Base-by-base conservation (phyloP, 2,888 invertebrate genomes). In the Leptinotarsa juncta region DNA sequence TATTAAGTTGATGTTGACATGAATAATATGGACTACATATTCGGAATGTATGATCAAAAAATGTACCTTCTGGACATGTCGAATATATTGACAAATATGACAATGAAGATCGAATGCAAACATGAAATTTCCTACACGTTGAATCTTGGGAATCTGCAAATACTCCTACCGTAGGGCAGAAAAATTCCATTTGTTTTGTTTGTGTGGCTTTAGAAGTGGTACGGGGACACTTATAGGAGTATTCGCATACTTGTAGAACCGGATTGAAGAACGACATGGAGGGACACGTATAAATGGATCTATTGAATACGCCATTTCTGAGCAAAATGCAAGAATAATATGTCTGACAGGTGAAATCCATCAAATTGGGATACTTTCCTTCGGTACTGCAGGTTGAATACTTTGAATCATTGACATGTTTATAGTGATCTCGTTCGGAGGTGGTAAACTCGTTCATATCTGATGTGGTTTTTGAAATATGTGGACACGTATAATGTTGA, bases 241-340 rank as follows among this genome's bases (percentile, higher is more conserved):
- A 82, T 2, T 89, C 89, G 78, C 90, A 90, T 18, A 86, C 15
- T 14, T 72, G 77, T 15, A 85, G 65, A 4, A 74, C 79, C 0
- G 89, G 89, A 83, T 83, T 89, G 76, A 90, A 90, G 2, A 87
- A 83, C 2, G 74, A 69, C 20, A 7, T 23, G 12, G 32, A 3
- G 10, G 71, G 71, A 67, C 74, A 75, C 1, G 15, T 60, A 16
- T 75, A 69, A 20, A 16, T 18, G 65, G 88, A 88, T 75, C 86
- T 81, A 2, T 83, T 42, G 67, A 82, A 88, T 0, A 87, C 84
- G 0, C 87, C 88, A 72, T 85, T 84, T 14, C 78, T 73, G 23
- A 53, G 84, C 73, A 49, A 83, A 74, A 1, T 88, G 78, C 90
- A 90, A 50, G 86, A 84, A 74, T 85, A 88, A 78, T 90, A 90